Base-by-base conservation (phyloP, 2,888 invertebrate species). In the Alloplasta piceator region DNA sequence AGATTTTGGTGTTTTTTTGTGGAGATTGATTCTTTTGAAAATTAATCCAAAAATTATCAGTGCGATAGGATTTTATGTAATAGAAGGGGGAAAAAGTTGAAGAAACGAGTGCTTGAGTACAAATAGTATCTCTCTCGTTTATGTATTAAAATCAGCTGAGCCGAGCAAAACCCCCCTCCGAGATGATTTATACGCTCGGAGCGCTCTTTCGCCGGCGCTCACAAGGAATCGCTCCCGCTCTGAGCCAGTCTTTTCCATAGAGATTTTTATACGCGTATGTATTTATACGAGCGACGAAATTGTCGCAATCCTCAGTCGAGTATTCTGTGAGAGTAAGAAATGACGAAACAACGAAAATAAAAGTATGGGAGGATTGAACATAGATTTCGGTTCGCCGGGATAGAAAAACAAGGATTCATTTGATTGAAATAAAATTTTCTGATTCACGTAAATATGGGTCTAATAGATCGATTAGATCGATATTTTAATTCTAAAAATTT, bases 131-230 rank as follows among this genome's bases (percentile, higher is more conserved):
- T 5, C 41, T 52, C 41, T 60, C 48, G 48, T 48, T 48, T 52
- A 71, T 36, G n/a, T n/a, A 26, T 26, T 26, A 26, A 2, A 26
- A 26, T 26, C 26, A 26, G 26, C 26, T 26, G 26, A 39, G 66
- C 66, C 58, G 36, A 36, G 10, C 26, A 52, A 67, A 52, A 66
- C 52, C 56, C 38, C 46, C 26, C 64, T 56, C 55, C 46, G 38
- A 43, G 73, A 73, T 64, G 73, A 73, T 73, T 73, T 73, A 58
- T 46, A 64, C 64, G 64, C 56, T 41, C 55, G n/a, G 14, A 12
- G 12, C 63, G 55, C 52, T 73, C 56, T 73, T 73, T 73, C 64
- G 26, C 38, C 64, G 52, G 38, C 50, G n/a, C 41, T 9, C 48
- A 26, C n/a, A 14, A 26, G 26, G 26, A 26, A 26, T 26, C 26